Evolutionary conservation across 2,113 vertebrate species (phyloP), one percentile per base, ranked within the genome.

Genomic region (Puffinus mauretanicus): DNA sequence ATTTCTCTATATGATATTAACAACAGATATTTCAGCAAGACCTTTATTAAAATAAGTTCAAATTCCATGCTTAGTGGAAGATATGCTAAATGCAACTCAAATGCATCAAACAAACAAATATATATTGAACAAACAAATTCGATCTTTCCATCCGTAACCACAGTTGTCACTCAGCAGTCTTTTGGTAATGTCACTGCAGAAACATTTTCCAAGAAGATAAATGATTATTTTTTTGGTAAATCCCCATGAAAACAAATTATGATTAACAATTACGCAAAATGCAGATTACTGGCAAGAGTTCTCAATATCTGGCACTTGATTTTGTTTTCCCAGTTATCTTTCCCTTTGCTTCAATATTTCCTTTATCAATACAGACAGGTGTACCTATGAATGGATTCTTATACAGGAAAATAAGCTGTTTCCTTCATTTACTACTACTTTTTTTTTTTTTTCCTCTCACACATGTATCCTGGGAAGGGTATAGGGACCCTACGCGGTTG

Each of bases 401-500:
- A 55, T 29, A 46, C 5, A 67, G 22, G 30, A 62, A 62, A 85
- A 73, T 32, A 32, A 42, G 5, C 26, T 32, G 9, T 40, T 82
- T 34, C 14, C 21, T 60, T 46, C 2, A 17, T 38, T 40, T 29
- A 21, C 9, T 25, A 22, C 29, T 47, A 38, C 36, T 22, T 27
- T 21, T 4, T 5, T 7, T 21, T 55, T 34, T 36, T 21, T 4
- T 4, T 9, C 6, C 9, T 26, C 16, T 36, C 6, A 4, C 8
- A 66, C 49, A 55, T 7, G 14, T 44, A 44, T 81, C 25, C 32
- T 36, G 19, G 16, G 18, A 52, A 66, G 24, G 42, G 18, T 21
- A 22, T 44, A 66, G 1, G 32, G 24, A 44, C 2, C 2, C 11
- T 38, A 7, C 16, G 15, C 9, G 1, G 6, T 12, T 60, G 26